Percentiles rank a stretch among this genome's conserved stretches.
phyloP scores from a whole-genome alignment of 1,140 invertebrate genomes.

The Sinonovacula constricta region DNA sequence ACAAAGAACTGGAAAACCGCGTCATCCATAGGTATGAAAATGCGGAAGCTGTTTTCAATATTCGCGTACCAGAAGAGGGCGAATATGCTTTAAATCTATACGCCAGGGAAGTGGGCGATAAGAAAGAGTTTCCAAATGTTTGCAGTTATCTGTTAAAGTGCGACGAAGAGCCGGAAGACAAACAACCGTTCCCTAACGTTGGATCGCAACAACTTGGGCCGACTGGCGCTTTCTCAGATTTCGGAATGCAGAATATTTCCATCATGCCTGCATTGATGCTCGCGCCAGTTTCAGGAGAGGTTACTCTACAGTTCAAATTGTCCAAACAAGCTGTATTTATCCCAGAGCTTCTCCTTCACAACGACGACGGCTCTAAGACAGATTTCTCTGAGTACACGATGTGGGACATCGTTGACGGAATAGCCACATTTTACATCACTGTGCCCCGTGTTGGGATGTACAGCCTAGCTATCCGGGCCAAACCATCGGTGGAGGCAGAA shows the following conservation, averaged over 20 bases:
- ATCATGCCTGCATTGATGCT: slow-evolving; percentile 49
- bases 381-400: slow-evolving; percentile 52
- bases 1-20: slow-evolving; percentile 51
- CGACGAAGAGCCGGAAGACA: slow-evolving; percentile 62
- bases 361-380: slow-evolving; percentile 33
- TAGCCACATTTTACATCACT: slow-evolving; percentile 46
- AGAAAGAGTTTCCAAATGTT: slow-evolving; percentile 58
- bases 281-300: slow-evolving; percentile 57
- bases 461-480: slow-evolving; percentile 46
- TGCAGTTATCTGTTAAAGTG: slow-evolving; percentile 63
- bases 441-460: slow-evolving; percentile 44
- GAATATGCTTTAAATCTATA: slow-evolving; percentile 63
- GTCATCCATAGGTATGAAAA: slow-evolving; percentile 60
- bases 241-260: slow-evolving; percentile 58
- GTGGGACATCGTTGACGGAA: slow-evolving; percentile 45
- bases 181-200: slow-evolving; percentile 59
- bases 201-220: slow-evolving; percentile 55
- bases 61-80: slow-evolving; percentile 58
- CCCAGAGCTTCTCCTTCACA: slow-evolving; percentile 43
- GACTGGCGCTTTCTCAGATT: slow-evolving; percentile 47
- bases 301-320: slow-evolving; percentile 56
- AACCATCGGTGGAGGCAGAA: slow-evolving; percentile 33
- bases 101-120: slow-evolving; percentile 57
- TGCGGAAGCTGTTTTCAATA: slow-evolving; percentile 58
- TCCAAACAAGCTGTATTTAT: slow-evolving; percentile 42